phyloP scores from a whole-genome alignment of 2,888 invertebrate genomes.

The Octonoba sinensis region DNA sequence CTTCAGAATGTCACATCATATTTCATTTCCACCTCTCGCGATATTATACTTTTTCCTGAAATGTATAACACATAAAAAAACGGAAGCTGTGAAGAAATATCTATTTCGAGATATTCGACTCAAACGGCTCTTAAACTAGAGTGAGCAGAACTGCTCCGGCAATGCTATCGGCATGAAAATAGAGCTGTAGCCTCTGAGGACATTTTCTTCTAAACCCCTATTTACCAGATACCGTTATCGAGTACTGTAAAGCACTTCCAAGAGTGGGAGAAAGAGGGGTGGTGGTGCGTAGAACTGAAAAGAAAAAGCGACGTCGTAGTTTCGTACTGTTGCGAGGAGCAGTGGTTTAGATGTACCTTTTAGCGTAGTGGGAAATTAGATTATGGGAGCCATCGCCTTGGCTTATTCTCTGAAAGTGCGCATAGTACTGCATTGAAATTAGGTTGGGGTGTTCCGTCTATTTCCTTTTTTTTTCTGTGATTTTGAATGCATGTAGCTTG shows the following conservation, averaged over 20 bases:
- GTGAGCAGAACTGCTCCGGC: slow-evolving; percentile 33
- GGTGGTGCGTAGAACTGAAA: background rate
- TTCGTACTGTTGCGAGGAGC: background rate
- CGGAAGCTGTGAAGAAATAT: slow-evolving; percentile 52
- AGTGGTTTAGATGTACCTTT: slow-evolving; percentile 7
- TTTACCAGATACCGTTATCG: slow-evolving; percentile 58
- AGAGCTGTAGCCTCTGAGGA: slow-evolving; percentile 40
- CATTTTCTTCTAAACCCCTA: slow-evolving; percentile 43
- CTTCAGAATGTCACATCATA: slow-evolving; percentile 41
- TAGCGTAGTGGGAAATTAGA: too few species aligned
- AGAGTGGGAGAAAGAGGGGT: slow-evolving; percentile 25
- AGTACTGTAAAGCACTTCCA: slow-evolving; percentile 41
- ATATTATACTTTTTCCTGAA: slow-evolving; percentile 45
- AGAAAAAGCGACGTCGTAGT: background rate
- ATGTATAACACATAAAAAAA: slow-evolving; percentile 23
- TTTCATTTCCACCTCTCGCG: slow-evolving; percentile 39
- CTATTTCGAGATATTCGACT: slow-evolving; percentile 48
- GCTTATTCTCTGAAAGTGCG: too few species aligned
- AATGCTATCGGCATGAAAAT: slow-evolving; percentile 52
- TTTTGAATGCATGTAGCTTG: too few species aligned
- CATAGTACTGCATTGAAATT: too few species aligned
- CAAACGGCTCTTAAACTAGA: slow-evolving; percentile 27
- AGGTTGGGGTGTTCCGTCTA: too few species aligned
- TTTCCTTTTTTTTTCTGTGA: too few species aligned
- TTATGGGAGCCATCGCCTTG: too few species aligned